A percentile compares a stretch with the other conserved stretches of the same genome.
phyloP scores from a whole-genome alignment of 2,888 invertebrate genomes.

The Encarsia formosa region DNA sequence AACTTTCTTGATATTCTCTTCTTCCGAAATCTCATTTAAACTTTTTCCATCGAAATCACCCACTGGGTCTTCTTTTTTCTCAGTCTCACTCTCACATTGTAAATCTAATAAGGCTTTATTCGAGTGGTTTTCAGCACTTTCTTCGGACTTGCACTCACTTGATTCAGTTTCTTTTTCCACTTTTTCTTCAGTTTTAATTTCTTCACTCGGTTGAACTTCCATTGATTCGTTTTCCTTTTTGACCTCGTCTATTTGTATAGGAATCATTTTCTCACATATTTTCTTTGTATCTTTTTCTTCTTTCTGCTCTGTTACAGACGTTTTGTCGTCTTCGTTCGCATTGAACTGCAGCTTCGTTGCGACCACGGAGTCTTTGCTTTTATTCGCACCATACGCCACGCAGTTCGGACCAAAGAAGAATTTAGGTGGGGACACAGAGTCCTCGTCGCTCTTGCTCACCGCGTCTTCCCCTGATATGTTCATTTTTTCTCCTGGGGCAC shows the following conservation, averaged over 20 bases:
- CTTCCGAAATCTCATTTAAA: conserved; percentile 6
- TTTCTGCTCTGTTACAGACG: neutral
- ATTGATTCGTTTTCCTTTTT: neutral
- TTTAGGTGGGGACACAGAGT: conserved; percentile 36
- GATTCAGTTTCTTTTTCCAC: neutral
- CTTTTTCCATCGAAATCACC: neutral
- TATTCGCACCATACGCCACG: conserved; percentile 36
- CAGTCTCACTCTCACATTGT: neutral
- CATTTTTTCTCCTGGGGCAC: conserved; percentile 42
- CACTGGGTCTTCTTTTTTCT: neutral
- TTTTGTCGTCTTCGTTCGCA: neutral
- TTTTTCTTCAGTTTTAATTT: neutral
- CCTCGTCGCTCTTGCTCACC: neutral
- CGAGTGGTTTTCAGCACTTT: neutral
- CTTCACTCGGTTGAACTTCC: neutral
- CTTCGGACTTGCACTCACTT: neutral
- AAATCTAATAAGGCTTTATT: conserved; percentile 17
- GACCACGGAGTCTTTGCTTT: conserved; percentile 21
- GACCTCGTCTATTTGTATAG: conserved; percentile 2
- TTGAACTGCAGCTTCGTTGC: conserved; percentile 2
- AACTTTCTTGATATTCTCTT: too few relatives aligned
- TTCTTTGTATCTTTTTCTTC: conserved; percentile 4
- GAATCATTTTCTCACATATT: conserved; percentile 19
- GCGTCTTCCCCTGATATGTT: conserved; percentile 28
- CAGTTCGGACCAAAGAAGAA: conserved; percentile 51